Base-by-base conservation (phyloP, 2,797 vertebrate species). In the Helarctos malayanus region DNA sequence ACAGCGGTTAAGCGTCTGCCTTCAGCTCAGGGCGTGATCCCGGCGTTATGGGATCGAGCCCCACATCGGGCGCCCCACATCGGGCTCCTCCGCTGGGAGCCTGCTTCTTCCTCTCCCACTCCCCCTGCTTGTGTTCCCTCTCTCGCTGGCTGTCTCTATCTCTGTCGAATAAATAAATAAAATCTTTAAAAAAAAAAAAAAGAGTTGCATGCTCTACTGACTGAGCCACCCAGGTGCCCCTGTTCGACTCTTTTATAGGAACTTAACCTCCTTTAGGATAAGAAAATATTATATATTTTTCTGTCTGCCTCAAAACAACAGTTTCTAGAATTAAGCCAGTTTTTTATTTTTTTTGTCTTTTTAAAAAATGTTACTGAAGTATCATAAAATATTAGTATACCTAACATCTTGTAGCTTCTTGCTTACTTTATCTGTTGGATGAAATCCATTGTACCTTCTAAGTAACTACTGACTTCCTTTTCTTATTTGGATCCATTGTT, bases 211-310 rank as follows among this genome's bases (percentile, higher is more conserved):
- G 45, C 2, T 75, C 8, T 49, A 32, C 27, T 16, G 25, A 73
- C 38, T 27, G 45, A 75, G 25, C 73, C 73, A 75, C 27, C 45
- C 45, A 47, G 45, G 9, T 27, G 27, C 73, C 27, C 71, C 41
- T 29, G 23, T 35, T 49, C n/a, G 79, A 19, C n/a, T 57, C 15
- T 76, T 76, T 92, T 82, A 78, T 71, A 54, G 61, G 54, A 76
- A 54, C 75, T 4, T 94, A 63, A 92, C 19, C 59, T 71, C 1
- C 65, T 86, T 90, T 27, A 82, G 32, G 15, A 76, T 95, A 65
- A 90, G 49, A 59, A 95, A 75, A 85, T 65, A 49, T 11, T 14
- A 61, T 52, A n/a, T 86, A 5, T 78, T 90, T 91, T 59, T 89
- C 29, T 93, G 7, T 92, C 32, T 73, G 29, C 15, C 32, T 79